These are phyloP conservation scores for Thamnophis sirtalis DNA, from an alignment of 2,113 vertebrate species.

Conservation along the genomic window DNA sequence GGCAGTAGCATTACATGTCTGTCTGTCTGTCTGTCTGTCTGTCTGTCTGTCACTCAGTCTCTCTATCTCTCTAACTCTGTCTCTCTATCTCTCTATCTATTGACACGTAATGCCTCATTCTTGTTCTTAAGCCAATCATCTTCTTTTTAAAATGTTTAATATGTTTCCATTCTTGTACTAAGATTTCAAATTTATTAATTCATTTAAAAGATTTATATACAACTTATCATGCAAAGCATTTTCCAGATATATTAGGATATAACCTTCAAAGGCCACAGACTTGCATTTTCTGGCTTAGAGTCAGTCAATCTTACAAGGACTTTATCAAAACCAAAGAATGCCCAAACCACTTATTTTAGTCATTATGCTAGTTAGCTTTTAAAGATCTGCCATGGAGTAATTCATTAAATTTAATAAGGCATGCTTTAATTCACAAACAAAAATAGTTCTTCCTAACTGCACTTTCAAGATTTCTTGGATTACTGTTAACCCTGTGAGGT, in stretches of 20 bases:
- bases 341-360: background rate
- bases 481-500: background rate
- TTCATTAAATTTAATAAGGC: background rate
- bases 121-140: too few species aligned
- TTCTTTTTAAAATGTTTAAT: too few species aligned
- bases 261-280: background rate
- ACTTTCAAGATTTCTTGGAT: background rate
- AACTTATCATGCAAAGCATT: background rate
- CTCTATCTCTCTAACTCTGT: too few species aligned
- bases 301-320: background rate
- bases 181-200: too few species aligned
- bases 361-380: background rate
- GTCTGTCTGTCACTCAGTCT: too few species aligned
- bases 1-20: too few species aligned
- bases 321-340: background rate
- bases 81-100: too few species aligned
- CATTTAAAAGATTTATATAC: background rate
- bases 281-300: background rate
- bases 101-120: too few species aligned
- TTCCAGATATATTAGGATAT: background rate
- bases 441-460: background rate
- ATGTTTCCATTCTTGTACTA: too few species aligned
- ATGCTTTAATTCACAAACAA: background rate
- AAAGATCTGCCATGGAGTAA: background rate
- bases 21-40: too few species aligned